Evolutionary conservation across 2,797 vertebrate species (phyloP).

Genomic region (Urosaurus nigricauda): DNA sequence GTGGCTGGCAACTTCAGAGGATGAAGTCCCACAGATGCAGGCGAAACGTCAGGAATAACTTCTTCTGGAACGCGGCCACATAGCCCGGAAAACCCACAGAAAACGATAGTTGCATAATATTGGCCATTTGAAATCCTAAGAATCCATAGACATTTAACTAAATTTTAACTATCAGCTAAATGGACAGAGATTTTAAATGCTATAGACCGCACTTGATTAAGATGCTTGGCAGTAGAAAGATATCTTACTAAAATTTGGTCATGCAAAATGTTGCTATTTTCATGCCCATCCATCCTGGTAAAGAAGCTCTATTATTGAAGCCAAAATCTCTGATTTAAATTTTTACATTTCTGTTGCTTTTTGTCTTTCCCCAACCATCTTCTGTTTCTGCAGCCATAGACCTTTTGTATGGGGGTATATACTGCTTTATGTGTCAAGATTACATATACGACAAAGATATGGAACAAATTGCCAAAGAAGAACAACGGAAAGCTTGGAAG

Average conservation of each 20-base stretch:
- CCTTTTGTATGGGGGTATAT: slow-evolving; percentile 97
- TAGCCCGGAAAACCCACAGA: too few species aligned
- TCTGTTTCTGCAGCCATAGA: slow-evolving; percentile 89
- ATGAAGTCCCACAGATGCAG: too few species aligned
- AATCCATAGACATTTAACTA: not conserved
- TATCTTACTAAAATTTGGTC: not conserved
- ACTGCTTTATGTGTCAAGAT: slow-evolving; percentile 99
- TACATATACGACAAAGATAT: slow-evolving; percentile 99
- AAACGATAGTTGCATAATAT: not conserved
- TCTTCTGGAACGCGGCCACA: too few species aligned
- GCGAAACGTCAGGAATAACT: too few species aligned
- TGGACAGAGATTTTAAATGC: not conserved
- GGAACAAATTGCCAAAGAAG: slow-evolving; percentile 99
- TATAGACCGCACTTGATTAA: not conserved
- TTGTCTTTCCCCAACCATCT: slow-evolving; percentile 39
- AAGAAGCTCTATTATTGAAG: not conserved
- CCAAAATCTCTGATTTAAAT: slow-evolving; percentile 48
- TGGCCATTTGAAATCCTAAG: not conserved
- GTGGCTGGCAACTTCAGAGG: too few species aligned
- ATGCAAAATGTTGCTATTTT: not conserved
- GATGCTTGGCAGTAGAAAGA: not conserved
- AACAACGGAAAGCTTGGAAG: slow-evolving; percentile 99
- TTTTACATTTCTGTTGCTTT: slow-evolving; percentile 21
- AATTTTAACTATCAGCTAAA: not conserved
- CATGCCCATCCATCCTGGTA: not conserved